A percentile compares a stretch with the other conserved stretches of the same genome.
Conservation (phyloP, 2,888 invertebrate species). For the Cataglyphis cursor region DNA sequence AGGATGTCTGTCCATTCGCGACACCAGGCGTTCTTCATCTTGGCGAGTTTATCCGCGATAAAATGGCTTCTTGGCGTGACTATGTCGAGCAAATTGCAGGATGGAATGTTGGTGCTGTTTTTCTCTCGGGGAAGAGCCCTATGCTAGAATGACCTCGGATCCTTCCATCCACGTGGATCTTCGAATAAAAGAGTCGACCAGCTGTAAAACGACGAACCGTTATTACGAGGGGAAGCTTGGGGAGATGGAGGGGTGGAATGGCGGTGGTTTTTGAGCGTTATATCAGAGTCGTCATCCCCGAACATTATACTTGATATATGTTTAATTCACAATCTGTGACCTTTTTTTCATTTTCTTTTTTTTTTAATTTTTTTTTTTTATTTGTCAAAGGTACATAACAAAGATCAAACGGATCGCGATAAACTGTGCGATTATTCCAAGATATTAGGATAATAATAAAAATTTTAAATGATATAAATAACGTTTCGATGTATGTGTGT, state of each 20-base stretch:
- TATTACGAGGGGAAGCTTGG: slow-evolving; percentile 70
- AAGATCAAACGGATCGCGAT: slow-evolving; percentile 22
- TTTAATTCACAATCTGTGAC: slow-evolving; percentile 54
- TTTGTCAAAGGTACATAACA: background rate
- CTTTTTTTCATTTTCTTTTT: slow-evolving; percentile 14
- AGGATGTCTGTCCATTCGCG: slow-evolving; percentile 59
- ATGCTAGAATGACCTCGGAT: slow-evolving; percentile 70
- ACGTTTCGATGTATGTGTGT: background rate
- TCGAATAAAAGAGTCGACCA: slow-evolving; percentile 73
- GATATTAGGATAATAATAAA: background rate
- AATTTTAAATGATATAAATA: slow-evolving; percentile 1
- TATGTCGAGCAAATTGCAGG: slow-evolving; percentile 65
- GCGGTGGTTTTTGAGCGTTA: slow-evolving; percentile 41
- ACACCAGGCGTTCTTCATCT: slow-evolving; percentile 58
- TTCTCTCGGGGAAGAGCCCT: slow-evolving; percentile 61
- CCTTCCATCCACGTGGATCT: slow-evolving; percentile 70
- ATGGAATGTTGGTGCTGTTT: slow-evolving; percentile 63
- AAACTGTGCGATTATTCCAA: background rate
- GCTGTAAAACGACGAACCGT: slow-evolving; percentile 74
- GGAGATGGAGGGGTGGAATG: background rate
- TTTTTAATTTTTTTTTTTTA: too few species aligned
- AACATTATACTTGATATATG: slow-evolving; percentile 55
- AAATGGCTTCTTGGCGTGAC: slow-evolving; percentile 52
- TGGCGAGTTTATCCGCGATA: slow-evolving; percentile 62
- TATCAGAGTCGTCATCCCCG: slow-evolving; percentile 50